Evolutionary conservation across 2,113 vertebrate species (phyloP).

Genomic region (Tragelaphus buxtoni): DNA sequence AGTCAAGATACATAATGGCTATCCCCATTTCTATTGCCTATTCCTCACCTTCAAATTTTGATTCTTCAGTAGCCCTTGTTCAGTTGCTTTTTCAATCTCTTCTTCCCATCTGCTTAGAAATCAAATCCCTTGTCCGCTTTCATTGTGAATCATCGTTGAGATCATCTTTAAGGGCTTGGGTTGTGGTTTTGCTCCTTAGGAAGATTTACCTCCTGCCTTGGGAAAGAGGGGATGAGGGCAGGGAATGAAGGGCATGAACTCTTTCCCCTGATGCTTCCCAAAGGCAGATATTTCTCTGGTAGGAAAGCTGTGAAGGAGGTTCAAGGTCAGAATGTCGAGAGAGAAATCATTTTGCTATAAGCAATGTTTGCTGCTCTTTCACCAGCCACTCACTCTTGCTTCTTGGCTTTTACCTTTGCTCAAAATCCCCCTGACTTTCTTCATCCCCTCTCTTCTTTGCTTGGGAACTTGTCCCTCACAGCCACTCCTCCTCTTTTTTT

Average conservation of each 20-base stretch:
- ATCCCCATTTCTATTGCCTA: not conserved
- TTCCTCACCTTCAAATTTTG: not conserved
- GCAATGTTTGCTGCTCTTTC: not conserved
- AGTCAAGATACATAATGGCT: not conserved
- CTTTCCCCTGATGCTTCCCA: not conserved
- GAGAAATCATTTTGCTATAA: not conserved
- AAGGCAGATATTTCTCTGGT: not conserved
- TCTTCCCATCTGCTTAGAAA: constrained; percentile 4
- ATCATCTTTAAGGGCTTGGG: not conserved
- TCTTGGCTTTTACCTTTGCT: not conserved
- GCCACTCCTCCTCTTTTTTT: not conserved
- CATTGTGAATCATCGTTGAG: not conserved
- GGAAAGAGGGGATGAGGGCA: not conserved
- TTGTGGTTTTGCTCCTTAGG: not conserved
- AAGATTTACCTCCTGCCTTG: not conserved
- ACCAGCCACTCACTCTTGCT: not conserved
- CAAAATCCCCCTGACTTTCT: not conserved
- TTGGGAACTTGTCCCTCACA: not conserved
- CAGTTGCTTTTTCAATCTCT: not conserved
- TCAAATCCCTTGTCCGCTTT: not conserved
- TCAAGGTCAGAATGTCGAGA: not conserved
- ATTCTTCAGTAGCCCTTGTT: not conserved
- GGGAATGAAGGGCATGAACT: not conserved
- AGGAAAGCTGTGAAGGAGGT: not conserved
- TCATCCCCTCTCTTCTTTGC: not conserved